A percentile compares a stretch with the other conserved stretches of the same genome.
Conservation (phyloP, 2,888 invertebrate genomes). For the Nowickia ferox region DNA sequence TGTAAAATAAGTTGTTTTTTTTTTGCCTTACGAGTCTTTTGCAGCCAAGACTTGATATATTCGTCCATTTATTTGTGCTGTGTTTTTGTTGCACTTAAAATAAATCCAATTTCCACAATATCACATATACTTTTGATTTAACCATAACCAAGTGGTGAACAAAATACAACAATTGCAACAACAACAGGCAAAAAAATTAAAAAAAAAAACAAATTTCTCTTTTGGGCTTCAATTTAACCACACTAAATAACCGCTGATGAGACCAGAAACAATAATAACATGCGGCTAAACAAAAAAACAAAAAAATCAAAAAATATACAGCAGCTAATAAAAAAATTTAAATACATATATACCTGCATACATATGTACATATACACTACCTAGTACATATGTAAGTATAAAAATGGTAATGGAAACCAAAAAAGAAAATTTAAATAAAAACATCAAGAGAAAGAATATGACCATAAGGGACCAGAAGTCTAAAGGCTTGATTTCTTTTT, state of each 20-base stretch:
- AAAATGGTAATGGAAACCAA: constrained; percentile 39
- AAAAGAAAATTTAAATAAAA: constrained; percentile 3
- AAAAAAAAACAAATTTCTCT: constrained; percentile 52
- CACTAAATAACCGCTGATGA: constrained; percentile 73
- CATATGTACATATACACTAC: no score
- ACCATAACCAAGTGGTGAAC: constrained; percentile 67
- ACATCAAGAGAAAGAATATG: not conserved
- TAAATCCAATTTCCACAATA: constrained; percentile 45
- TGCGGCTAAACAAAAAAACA: constrained; percentile 62
- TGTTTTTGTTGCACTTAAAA: not conserved
- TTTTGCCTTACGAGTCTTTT: no score
- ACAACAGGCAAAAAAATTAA: constrained; percentile 24
- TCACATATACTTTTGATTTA: constrained; percentile 50
- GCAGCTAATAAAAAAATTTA: constrained; percentile 34
- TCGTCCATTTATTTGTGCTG: no score
- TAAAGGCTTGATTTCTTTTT: not conserved
- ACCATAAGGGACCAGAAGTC: constrained; percentile 9
- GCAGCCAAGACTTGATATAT: no score
- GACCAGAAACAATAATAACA: constrained; percentile 73
- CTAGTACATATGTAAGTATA: not conserved
- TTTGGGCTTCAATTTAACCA: constrained; percentile 69
- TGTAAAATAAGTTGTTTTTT: no score
- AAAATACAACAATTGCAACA: constrained; percentile 41
- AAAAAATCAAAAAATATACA: constrained; percentile 33
- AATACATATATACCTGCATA: no score